Evolutionary conservation across 2,888 invertebrate genomes (phyloP).

Genomic region (Macrostomum cliftonense): DNA sequence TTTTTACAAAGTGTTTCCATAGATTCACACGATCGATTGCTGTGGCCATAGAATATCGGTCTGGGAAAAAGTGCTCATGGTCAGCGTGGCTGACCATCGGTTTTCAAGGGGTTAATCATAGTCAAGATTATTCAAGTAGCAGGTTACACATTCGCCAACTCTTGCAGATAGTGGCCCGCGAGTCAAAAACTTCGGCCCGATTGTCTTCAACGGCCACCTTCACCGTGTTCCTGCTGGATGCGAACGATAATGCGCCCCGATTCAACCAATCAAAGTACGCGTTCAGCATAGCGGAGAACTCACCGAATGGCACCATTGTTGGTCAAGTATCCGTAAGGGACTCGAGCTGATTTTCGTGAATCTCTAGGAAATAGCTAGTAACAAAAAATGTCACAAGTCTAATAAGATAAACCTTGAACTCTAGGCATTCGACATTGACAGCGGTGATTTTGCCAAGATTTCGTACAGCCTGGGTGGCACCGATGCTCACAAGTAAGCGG

Average conservation of each 20-base stretch:
- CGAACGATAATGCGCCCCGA: constrained; percentile 41
- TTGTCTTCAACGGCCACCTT: constrained; percentile 3
- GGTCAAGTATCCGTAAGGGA: constrained; percentile 17
- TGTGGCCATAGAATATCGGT: too few species aligned
- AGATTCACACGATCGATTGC: too few species aligned
- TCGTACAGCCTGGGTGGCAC: constrained; percentile 59
- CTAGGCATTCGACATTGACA: constrained; percentile 51
- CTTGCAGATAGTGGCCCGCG: constrained; percentile 47
- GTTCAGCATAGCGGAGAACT: constrained; percentile 59
- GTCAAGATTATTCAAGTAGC: too few species aligned
- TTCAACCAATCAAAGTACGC: constrained; percentile 55
- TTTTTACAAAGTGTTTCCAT: too few species aligned
- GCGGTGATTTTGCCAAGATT: constrained; percentile 51
- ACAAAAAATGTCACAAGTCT: too few species aligned
- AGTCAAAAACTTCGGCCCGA: constrained; percentile 1
- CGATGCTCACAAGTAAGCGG: constrained; percentile 48
- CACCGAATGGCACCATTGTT: constrained; percentile 31
- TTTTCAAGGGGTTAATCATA: too few species aligned
- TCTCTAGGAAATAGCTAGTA: too few species aligned
- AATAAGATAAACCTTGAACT: not conserved
- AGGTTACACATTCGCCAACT: too few species aligned
- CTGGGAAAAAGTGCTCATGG: too few species aligned
- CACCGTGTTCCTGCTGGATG: constrained; percentile 4
- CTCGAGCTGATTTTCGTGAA: too few species aligned
- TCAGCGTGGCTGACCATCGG: too few species aligned